These are phyloP conservation scores for Podilymbus podiceps DNA, from an alignment of 2,113 vertebrate species.

Conservation along the genomic window DNA sequence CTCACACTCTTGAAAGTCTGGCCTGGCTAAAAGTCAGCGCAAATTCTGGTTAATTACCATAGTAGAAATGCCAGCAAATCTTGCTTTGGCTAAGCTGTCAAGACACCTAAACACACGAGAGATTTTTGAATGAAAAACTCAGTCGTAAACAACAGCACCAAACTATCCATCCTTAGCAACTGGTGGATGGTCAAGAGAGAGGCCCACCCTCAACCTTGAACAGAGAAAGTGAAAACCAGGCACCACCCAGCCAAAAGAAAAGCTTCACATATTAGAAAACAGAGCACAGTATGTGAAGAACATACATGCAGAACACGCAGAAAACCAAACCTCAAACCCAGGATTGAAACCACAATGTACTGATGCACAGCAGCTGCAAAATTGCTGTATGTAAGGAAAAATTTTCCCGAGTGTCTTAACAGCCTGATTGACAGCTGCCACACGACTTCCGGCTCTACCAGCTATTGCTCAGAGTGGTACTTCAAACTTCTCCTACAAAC, in stretches of 20 bases:
- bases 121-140: not conserved
- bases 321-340: accelerated
- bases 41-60: not conserved
- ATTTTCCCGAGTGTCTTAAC: not conserved
- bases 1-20: not conserved
- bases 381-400: not conserved
- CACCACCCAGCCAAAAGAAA: not conserved
- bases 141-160: not conserved
- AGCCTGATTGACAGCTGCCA: not conserved
- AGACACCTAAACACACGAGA: not conserved
- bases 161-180: not conserved
- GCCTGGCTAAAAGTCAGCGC: not conserved
- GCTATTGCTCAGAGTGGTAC: not conserved
- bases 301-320: not conserved
- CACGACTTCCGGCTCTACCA: not conserved
- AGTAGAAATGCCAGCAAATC: not conserved
- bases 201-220: not conserved
- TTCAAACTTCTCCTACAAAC: not conserved
- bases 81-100: too few relatives aligned
- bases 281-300: not conserved
- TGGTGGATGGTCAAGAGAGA: not conserved
- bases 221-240: not conserved
- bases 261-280: not conserved
- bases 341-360: not conserved
- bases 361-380: not conserved